Percentiles rank a stretch among this genome's conserved stretches.
Evolutionary conservation across 2,888 invertebrate genomes (phyloP).

Genomic region (Drepana falcataria): DNA sequence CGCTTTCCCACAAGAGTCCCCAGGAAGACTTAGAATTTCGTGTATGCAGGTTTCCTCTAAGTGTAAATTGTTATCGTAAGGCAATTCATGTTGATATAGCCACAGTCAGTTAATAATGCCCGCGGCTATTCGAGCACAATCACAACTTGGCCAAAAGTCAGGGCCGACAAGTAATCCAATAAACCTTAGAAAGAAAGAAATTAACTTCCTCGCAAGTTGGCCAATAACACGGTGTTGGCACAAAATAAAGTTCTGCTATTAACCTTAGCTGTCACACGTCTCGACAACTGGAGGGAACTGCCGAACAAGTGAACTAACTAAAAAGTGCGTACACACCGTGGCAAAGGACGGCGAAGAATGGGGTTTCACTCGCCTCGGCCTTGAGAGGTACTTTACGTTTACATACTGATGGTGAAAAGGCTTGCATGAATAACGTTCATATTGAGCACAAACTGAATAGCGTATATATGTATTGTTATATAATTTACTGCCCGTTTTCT

Average conservation of each 20-base stretch:
- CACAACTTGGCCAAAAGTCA: background rate
- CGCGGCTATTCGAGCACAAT: background rate
- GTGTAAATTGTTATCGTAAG: too few species aligned
- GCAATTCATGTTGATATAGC: background rate
- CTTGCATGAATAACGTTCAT: too few species aligned
- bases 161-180: background rate
- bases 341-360: too few species aligned
- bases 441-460: too few species aligned
- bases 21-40: too few species aligned
- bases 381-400: background rate
- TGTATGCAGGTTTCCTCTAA: too few species aligned
- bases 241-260: conserved; percentile 1
- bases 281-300: background rate
- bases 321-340: too few species aligned
- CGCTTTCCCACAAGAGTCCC: too few species aligned
- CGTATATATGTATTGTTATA: too few species aligned
- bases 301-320: background rate
- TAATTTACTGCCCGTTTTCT: too few species aligned
- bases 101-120: background rate
- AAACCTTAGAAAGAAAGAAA: background rate
- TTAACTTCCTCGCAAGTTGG: background rate
- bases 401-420: too few species aligned
- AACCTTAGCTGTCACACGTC: background rate
- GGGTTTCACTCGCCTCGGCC: background rate
- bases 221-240: conserved; percentile 1